Evolutionary conservation across 2,113 vertebrate species (phyloP), one percentile per base, ranked within the genome.

Genomic region (Perca fluviatilis): DNA sequence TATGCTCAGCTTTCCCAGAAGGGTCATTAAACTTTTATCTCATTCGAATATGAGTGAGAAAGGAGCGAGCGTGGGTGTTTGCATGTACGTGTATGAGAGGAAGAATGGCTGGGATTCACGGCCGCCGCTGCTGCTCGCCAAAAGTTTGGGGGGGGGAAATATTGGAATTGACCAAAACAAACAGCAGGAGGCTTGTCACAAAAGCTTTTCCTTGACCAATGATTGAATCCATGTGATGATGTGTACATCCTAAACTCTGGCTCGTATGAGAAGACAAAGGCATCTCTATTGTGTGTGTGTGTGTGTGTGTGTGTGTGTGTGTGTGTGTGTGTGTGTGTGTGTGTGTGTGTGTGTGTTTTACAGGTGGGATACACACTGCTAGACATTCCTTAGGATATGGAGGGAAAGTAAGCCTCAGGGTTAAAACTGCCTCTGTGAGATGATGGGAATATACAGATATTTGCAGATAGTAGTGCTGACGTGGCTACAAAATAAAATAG

Each of bases 311-410:
- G 69, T 58, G 23, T 23, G 53, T 56, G 57, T 65, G 30, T 51
- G 47, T 71, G 6, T 36, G 36, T 68, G 58, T 79, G 46, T 9
- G 36, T 2, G 36, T 40, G 6, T 36, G 36, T 57, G 71, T 79
- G 77, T 54, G 49, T 50, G 70, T 54, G 69, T 58, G 23, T 23
- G 53, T 56, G 57, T 65, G 30, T 51, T 36, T 71, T 65, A 62
- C 86, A 82, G 82, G 63, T 83, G 84, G 74, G 66, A 82, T 74
- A 63, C 83, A 47, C 63, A 71, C 70, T 78, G 75, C 68, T 58
- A 81, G 65, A 89, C 85, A 90, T 86, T 89, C 86, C 83, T 85
- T 36, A 84, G 81, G 74, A 86, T 83, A 85, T 90, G 83, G 83
- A 82, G 80, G 51, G 61, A 71, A 60, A 60, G 57, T 40, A 19